Conservation (phyloP, 1,140 invertebrate genomes). For the Piezodorus guildinii region DNA sequence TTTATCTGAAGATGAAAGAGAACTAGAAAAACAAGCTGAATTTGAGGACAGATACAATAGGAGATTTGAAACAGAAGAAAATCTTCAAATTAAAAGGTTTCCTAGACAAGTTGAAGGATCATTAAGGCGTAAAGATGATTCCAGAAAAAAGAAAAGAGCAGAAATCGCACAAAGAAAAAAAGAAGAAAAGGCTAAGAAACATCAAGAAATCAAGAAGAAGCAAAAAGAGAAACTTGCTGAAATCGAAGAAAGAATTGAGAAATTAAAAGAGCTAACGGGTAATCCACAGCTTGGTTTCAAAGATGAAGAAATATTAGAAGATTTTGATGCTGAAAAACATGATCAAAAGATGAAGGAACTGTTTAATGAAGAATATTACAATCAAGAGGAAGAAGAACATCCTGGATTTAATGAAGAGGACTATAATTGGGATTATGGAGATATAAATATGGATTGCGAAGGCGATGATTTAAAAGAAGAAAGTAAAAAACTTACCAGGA, state of each 20-base stretch:
- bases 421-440: neutral
- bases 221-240: constrained; percentile 83
- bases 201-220: constrained; percentile 74
- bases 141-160: constrained; percentile 61
- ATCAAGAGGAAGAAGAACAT: constrained; percentile 28
- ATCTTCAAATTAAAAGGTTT: constrained; percentile 58
- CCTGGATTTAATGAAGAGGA: constrained; percentile 17
- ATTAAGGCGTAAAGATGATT: constrained; percentile 65
- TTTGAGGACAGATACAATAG: constrained; percentile 96
- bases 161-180: constrained; percentile 66
- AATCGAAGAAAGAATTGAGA: constrained; percentile 77
- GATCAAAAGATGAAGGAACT: constrained; percentile 76
- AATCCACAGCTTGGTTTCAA: constrained; percentile 48
- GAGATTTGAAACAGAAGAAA: constrained; percentile 58
- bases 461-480: constrained; percentile 16
- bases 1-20: constrained; percentile 67
- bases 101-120: constrained; percentile 78
- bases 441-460: constrained; percentile 24
- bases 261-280: constrained; percentile 82
- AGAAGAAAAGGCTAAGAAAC: constrained; percentile 67
- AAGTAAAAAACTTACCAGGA: constrained; percentile 21
- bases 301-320: constrained; percentile 57
- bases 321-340: constrained; percentile 85
- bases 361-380: constrained; percentile 81
- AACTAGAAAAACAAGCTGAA: constrained; percentile 59